These are phyloP conservation scores for Scopus umbretta DNA, from an alignment of 2,113 vertebrate genomes.

Conservation along the genomic window DNA sequence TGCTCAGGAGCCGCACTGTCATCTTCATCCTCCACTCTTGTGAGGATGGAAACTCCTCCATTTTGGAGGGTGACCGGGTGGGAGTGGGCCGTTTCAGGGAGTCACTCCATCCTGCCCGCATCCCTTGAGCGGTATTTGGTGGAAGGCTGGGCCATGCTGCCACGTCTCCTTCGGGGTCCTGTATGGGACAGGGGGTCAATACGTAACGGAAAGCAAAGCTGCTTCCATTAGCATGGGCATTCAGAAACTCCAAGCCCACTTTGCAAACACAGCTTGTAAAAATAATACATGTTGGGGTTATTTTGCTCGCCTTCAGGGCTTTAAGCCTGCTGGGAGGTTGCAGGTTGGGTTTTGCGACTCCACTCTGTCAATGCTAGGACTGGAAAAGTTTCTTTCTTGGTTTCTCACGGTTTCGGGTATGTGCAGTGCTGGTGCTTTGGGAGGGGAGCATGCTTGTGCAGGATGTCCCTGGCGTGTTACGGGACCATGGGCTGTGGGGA, in stretches of 20 bases:
- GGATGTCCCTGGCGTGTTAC: fast-evolving
- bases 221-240: fast-evolving
- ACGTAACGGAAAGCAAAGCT: neutral
- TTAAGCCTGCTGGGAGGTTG: neutral
- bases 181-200: neutral
- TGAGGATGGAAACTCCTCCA: neutral
- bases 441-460: fast-evolving
- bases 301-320: neutral
- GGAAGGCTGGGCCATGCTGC: neutral
- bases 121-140: neutral
- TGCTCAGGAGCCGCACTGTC: neutral
- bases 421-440: fast-evolving
- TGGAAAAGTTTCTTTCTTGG: neutral
- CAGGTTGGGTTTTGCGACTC: neutral
- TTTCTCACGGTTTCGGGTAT: neutral
- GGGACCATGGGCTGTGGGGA: neutral
- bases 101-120: neutral
- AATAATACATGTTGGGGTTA: neutral
- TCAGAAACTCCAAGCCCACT: neutral
- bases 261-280: neutral
- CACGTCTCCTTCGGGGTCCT: fast-evolving
- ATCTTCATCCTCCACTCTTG: fast-evolving
- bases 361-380: neutral
- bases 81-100: neutral
- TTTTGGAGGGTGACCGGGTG: neutral